Evolutionary conservation across 2,797 vertebrate genomes (phyloP).

Genomic region (Chrosomus eos): DNA sequence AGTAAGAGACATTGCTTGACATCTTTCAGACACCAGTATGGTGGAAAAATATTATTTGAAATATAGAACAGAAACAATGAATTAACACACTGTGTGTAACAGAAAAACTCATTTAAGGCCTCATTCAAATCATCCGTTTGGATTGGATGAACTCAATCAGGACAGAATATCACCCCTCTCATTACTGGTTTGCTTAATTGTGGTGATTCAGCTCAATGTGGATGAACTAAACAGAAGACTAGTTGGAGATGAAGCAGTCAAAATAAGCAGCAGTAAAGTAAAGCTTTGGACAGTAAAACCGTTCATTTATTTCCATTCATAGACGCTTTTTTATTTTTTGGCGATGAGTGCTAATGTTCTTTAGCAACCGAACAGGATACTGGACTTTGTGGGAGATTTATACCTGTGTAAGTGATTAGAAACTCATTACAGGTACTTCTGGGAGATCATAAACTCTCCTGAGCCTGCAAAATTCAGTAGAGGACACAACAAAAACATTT

Average conservation of each 20-base stretch:
- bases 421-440: background rate
- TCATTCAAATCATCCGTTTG: background rate
- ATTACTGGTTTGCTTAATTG: background rate
- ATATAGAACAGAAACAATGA: background rate
- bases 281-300: background rate
- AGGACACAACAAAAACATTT: background rate
- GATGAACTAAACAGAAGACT: background rate
- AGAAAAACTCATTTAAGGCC: constrained; percentile 12
- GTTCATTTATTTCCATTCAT: background rate
- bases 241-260: background rate
- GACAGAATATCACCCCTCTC: background rate
- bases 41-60: background rate
- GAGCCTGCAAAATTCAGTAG: background rate
- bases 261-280: background rate
- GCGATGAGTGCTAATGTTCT: background rate
- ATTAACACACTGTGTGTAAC: background rate
- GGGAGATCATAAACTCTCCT: background rate
- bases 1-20: background rate
- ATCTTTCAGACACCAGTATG: background rate
- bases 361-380: background rate
- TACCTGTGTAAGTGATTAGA: background rate
- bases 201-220: too few species aligned
- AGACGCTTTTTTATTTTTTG: background rate
- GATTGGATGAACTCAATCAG: background rate
- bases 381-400: background rate